Evolutionary conservation across 1,140 invertebrate genomes (phyloP), one percentile per base, ranked within the genome.

Genomic region (Drosophila teissieri): DNA sequence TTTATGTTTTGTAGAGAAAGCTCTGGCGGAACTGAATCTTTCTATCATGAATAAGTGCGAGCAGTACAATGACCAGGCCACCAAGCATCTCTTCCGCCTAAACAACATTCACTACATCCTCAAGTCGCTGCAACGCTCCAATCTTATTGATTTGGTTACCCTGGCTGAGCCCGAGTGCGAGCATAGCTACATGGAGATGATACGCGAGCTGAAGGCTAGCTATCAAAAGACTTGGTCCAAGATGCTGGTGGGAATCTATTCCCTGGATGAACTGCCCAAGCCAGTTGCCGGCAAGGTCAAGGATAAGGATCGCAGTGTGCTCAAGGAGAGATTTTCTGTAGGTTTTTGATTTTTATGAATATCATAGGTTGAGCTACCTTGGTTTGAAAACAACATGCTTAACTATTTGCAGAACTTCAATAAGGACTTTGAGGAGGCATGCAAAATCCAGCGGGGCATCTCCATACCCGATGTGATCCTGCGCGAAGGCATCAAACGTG

Each of bases 251-350:
- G 95, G 96, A 82, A 95, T 97, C 39, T 94, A 93, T 37, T 93
- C 93, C 4, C 56, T 95, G 55, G 96, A 96, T 69, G 96, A 97
- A 88, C 92, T 94, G 55, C 94, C 94, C 3, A 83, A 93, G 12
- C 93, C 94, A 10, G 92, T 94, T 37, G 93, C 94, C n/a, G 94
- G 95, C 12, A 96, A 97, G 93, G 92, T 98, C 24, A 95, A 96
- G 80, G 97, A 98, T 88, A 98, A 97, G 92, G 97, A 98, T 92
- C 94, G 96, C 55, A 97, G 97, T 86, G 94, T 95, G 42, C 94
- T 99, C n/a, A 99, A 99, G 93, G 98, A 99, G 86, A 97, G 97
- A 81, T 98, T 98, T 93, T 94, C 96, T 53, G 97, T 97, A 12
- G 15, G 60, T 60, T 12, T 15, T 12, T 36, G 8, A 4, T 0